A percentile compares a stretch with the other conserved stretches of the same genome.
Conservation (phyloP, 1,140 invertebrate species). For the Oedothorax gibbosus region DNA sequence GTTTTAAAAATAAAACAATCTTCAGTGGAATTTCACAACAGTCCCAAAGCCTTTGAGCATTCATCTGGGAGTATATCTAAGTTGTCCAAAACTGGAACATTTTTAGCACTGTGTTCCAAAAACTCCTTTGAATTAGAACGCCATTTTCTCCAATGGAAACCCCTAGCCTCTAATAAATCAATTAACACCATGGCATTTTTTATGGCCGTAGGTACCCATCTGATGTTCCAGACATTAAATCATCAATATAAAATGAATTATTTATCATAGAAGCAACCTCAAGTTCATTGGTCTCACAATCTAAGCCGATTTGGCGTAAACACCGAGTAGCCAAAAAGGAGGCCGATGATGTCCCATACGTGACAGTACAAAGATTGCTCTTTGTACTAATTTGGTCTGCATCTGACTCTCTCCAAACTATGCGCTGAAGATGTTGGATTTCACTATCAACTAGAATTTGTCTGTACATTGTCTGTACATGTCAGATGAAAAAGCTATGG, state of each 20-base stretch:
- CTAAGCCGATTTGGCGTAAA: background rate
- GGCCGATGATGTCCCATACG: background rate
- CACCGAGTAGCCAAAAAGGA: background rate
- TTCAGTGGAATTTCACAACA: background rate
- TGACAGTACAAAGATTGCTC: background rate
- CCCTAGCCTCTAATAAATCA: background rate
- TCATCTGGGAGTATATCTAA: background rate
- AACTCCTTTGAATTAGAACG: background rate
- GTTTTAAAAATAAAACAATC: background rate
- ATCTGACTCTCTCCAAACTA: background rate
- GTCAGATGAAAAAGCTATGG: background rate
- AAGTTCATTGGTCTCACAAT: background rate
- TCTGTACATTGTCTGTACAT: background rate
- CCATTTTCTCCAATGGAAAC: background rate
- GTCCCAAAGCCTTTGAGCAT: background rate
- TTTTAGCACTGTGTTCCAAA: background rate
- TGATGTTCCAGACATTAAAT: background rate
- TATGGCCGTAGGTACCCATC: too few relatives aligned
- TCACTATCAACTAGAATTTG: background rate
- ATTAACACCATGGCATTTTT: background rate
- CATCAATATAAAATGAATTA: background rate
- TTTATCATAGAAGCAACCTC: background rate
- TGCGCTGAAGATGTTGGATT: background rate
- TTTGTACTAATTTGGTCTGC: background rate
- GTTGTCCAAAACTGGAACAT: too few relatives aligned